Evolutionary conservation across 1,140 invertebrate species (phyloP).

Genomic region (Bombus pascuorum): DNA sequence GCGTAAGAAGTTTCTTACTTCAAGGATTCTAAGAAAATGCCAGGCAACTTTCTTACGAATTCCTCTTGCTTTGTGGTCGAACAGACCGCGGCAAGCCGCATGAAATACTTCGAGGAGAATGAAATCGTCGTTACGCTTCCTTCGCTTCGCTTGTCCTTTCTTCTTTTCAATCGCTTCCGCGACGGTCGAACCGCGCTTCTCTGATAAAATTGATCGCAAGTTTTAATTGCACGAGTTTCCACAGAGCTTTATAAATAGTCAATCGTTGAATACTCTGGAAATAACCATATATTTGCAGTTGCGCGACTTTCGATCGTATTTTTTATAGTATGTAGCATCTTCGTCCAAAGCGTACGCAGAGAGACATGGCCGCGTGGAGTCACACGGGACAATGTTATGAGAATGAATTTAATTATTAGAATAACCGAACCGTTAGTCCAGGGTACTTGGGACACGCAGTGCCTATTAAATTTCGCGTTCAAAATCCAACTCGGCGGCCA

Average conservation of each 20-base stretch:
- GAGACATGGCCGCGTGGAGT: no score
- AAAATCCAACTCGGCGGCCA: constrained; percentile 5
- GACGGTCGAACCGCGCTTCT: not conserved
- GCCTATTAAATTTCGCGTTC: constrained; percentile 35
- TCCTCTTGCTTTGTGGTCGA: constrained; percentile 11
- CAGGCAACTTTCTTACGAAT: constrained; percentile 9
- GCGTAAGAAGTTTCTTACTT: constrained; percentile 5
- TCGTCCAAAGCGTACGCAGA: no score
- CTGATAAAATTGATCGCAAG: not conserved
- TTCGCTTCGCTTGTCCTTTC: not conserved
- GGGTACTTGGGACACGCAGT: not conserved
- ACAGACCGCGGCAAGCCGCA: not conserved
- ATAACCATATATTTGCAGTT: no score
- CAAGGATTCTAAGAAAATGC: not conserved
- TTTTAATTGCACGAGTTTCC: constrained; percentile 21
- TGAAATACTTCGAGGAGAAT: constrained; percentile 6
- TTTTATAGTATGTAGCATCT: not conserved
- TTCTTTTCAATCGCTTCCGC: not conserved
- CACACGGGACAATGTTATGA: not conserved
- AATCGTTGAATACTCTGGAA: no score
- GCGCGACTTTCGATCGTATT: no score
- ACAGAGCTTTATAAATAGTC: no score
- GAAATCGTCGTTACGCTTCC: constrained; percentile 1
- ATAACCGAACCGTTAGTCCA: not conserved
- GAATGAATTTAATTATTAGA: constrained; percentile 1